phyloP scores from a whole-genome alignment of 2,888 invertebrate species.

The Cataglyphis albicans region DNA sequence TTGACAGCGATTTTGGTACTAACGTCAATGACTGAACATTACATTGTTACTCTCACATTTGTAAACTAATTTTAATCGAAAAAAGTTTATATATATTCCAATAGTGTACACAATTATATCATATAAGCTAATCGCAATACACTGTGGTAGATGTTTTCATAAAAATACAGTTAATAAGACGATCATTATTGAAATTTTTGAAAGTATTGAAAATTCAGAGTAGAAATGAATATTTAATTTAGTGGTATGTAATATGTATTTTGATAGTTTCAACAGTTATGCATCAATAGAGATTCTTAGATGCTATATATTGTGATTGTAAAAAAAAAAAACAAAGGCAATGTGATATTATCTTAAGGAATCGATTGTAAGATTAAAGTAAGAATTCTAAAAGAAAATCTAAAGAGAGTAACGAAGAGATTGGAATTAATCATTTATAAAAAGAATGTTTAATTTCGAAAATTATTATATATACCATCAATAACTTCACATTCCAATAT shows the following conservation, averaged over 20 bases:
- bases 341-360: slow-evolving; percentile 46
- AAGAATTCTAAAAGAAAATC: background rate
- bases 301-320: background rate
- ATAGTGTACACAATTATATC: background rate
- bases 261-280: slow-evolving; percentile 28
- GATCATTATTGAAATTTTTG: background rate
- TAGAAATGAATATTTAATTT: slow-evolving; percentile 18
- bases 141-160: slow-evolving; percentile 22
- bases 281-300: slow-evolving; percentile 26
- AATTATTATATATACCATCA: background rate
- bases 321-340: background rate
- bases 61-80: slow-evolving; percentile 32
- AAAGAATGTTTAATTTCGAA: slow-evolving; percentile 8
- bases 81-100: slow-evolving; percentile 5
- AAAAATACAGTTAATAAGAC: background rate
- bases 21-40: background rate
- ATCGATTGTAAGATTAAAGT: slow-evolving; percentile 26
- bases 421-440: background rate
- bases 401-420: background rate
- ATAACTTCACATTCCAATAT: slow-evolving; percentile 25
- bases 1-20: slow-evolving; percentile 34
- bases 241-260: slow-evolving; percentile 29
- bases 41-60: slow-evolving; percentile 29
- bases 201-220: slow-evolving; percentile 4
- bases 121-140: slow-evolving; percentile 27